These are phyloP conservation scores for Cardiocondyla obscurior DNA, from an alignment of 1,140 invertebrate species.

Conservation along the genomic window DNA sequence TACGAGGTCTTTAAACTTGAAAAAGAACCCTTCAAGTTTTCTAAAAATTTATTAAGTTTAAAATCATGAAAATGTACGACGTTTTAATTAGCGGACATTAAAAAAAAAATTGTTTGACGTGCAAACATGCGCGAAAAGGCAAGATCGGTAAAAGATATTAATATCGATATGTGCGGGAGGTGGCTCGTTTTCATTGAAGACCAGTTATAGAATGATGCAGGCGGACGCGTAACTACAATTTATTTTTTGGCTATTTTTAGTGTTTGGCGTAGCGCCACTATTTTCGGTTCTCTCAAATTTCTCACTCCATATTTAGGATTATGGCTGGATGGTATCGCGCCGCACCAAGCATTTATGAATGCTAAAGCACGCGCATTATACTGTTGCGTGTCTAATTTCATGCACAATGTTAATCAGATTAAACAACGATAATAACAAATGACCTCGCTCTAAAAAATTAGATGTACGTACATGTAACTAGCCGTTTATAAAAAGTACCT, in stretches of 20 bases:
- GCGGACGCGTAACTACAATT: slow-evolving; percentile 77
- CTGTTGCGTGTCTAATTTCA: background rate
- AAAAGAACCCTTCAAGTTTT: background rate
- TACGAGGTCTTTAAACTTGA: background rate
- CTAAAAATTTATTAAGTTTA: background rate
- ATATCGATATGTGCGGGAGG: slow-evolving; percentile 62
- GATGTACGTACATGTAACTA: background rate
- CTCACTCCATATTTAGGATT: slow-evolving; percentile 83
- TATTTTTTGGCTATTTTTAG: slow-evolving; percentile 83
- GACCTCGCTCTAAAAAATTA: background rate
- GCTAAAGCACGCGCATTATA: slow-evolving; percentile 32
- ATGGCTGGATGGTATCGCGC: slow-evolving; percentile 70
- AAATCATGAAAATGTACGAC: background rate
- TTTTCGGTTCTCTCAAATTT: slow-evolving; percentile 83
- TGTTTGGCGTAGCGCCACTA: slow-evolving; percentile 80
- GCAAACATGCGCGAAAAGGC: slow-evolving; percentile 28
- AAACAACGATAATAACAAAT: background rate
- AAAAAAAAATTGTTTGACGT: too few relatives aligned
- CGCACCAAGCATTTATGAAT: slow-evolving; percentile 63
- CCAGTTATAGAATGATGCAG: slow-evolving; percentile 73
- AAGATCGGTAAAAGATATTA: slow-evolving; percentile 57
- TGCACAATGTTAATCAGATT: background rate
- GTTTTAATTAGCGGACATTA: too few relatives aligned
- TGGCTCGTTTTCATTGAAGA: slow-evolving; percentile 73
- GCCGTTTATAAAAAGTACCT: background rate